Base-by-base conservation (phyloP, 2,113 vertebrate species). In the Onychostruthus taczanowskii region DNA sequence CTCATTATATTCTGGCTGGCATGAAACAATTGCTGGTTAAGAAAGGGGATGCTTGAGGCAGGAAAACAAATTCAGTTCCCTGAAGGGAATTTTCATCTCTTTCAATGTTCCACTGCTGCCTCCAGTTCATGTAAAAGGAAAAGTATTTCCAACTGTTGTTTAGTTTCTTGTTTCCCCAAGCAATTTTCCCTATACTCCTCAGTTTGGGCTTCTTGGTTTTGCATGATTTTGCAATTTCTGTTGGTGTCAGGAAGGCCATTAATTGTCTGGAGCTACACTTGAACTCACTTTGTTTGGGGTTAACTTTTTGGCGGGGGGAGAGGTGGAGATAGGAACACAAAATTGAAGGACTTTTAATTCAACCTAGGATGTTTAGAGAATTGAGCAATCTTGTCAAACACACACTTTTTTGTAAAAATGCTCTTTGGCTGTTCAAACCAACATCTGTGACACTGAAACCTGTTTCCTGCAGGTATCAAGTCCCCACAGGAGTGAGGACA, bases 81-180 rank as follows among this genome's bases (percentile, higher is more conserved):
- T 74, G 85, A 89, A 78, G 86, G 58, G 44, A 84, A 17, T 89
- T 89, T 78, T 82, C 31, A 88, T 19, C 19, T 89, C 68, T 77
- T 74, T 39, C 2, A 35, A 1, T 67, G 39, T 63, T 52, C 30
- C 55, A 26, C 27, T 77, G 43, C 47, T 93, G 58, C 33, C 35
- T 83, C 35, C 61, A 37, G 30, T 74, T 92, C 43, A 47, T 72
- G 21, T 61, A 67, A 59, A 61, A 81, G 8, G 52, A 90, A 74
- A 70, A 77, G 19, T 35, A 44, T 64, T 47, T 91, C 56, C 31
- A 50, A 1, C 24, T 33, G 11, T 58, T 69, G 27, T 69, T 79
- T 56, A 47, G 27, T 62, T 83, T 55, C 49, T 70, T 59, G n/a
- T 43, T 86, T 92, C 21, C 59, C 63, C 59, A 33, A 68, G 73